Base-by-base conservation (phyloP, 2,888 invertebrate species). In the Hipparchia semele region DNA sequence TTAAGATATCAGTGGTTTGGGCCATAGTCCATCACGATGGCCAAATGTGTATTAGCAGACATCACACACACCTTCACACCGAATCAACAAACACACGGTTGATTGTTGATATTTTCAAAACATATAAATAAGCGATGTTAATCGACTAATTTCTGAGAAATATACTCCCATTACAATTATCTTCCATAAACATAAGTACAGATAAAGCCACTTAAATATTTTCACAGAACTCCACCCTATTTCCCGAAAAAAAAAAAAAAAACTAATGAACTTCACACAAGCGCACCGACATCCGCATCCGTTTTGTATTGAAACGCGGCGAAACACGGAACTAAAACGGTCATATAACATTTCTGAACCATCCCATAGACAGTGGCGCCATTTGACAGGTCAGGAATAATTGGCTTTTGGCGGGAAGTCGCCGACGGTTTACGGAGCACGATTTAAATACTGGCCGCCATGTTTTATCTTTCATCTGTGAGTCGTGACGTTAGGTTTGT, bases 391-490 rank as follows among this genome's bases (percentile, higher is more conserved):
- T 86, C 87, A 82, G 77, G 75, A 78, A 80, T 80, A 46, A 72
- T 72, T 83, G 86, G 88, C 72, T 79, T 76, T 64, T 75, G 77
- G 78, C 82, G 83, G 86, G 86, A 85, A 86, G 87, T 84, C 80
- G 83, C 81, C 82, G 84, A 66, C 75, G 79, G 75, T 78, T 78
- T 78, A 79, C 80, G 77, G 75, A 79, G 84, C 87, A 86, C 88
- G 89, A 90, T 91, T 91, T 90, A 90, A 91, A 90, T 90, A 89
- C 88, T 84, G 79, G 69, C 78, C 84, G 85, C 86, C 87, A 86
- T 87, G 86, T 87, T 87, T 89, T 91, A 91, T 91, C 91, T 90
- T 81, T 80, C 84, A 90, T 91, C 90, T 82, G 83, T 82, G 80
- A 23, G 23, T 23, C 23, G 59, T 60, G 39, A 90, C 91, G 90